Percentiles rank a stretch among this genome's conserved stretches.
Evolutionary conservation across 2,113 vertebrate genomes (phyloP).

Genomic region (Monarcha castaneiventris): DNA sequence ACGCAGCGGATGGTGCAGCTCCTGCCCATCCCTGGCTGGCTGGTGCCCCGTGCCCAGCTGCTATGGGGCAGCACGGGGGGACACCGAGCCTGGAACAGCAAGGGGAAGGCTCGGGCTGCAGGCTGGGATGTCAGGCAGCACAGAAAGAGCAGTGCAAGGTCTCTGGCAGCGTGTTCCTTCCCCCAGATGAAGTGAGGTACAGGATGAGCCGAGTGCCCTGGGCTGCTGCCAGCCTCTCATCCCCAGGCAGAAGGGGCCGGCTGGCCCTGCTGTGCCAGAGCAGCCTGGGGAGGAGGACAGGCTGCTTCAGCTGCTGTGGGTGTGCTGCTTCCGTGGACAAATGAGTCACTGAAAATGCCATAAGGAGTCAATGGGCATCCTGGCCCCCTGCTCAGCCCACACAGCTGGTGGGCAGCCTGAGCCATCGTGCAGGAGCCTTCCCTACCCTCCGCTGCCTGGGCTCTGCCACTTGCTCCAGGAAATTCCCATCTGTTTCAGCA

Average conservation of each 20-base stretch:
- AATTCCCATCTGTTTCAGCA: conserved; percentile 16
- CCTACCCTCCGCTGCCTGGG: background rate
- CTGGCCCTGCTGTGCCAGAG: background rate
- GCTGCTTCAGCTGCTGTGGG: conserved; percentile 15
- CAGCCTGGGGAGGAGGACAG: background rate
- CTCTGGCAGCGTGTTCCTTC: background rate
- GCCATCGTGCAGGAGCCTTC: background rate
- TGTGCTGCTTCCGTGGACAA: background rate
- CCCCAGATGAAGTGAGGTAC: background rate
- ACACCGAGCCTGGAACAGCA: accelerated
- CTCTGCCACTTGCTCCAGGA: background rate
- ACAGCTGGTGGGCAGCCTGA: conserved; percentile 41
- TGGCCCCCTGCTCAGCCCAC: conserved; percentile 19
- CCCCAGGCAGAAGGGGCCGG: background rate
- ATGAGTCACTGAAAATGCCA: conserved; percentile 35
- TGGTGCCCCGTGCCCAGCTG: background rate
- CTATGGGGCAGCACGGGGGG: background rate
- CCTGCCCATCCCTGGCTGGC: background rate
- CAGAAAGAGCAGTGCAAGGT: background rate
- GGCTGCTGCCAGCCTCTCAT: background rate
- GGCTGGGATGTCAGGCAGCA: background rate
- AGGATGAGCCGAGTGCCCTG: background rate
- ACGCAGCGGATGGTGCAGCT: accelerated
- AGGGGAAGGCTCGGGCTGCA: background rate
- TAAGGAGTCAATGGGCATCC: conserved; percentile 34